Base-by-base conservation (phyloP, 2,888 invertebrate genomes). In the Lasioglossum vierecki region DNA sequence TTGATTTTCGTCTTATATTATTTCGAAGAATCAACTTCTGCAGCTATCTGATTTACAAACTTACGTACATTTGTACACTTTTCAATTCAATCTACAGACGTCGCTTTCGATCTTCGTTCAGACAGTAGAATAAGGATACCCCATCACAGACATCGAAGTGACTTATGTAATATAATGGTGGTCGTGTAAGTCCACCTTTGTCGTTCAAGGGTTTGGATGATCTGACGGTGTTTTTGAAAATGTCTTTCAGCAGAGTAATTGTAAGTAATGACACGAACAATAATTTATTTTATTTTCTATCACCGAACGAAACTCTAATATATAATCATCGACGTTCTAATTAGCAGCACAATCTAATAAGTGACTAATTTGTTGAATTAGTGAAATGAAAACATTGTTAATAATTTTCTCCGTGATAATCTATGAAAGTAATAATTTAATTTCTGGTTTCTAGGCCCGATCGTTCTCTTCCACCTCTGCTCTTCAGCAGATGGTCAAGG, bases 401-500 rank as follows among this genome's bases (percentile, higher is more conserved):
- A 22, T 15, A 9, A 35, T 2, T 11, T 53, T 30, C 35, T 11
- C 9, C 15, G 35, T 22, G 22, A 63, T 39, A 83, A 66, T 80
- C 3, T 57, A 26, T 26, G 39, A 49, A 46, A 68, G 41, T 86
- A 46, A 85, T 49, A 44, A 72, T 80, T 9, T 44, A 44, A 82
- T 88, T 75, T 77, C 77, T 82, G 85, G 87, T 73, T 95, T 94
- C 70, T 88, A 96, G 95, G 93, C 93, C 26, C 93, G 96, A 85
- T 92, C 93, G 11, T 94, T 96, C 82, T 95, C 95, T 73, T 94
- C 95, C 22, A 94, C 95, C 22, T 85, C 95, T 82, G 92, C 90
- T 41, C 85, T 91, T 57, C 93, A 94, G 87, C 95, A 95, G 88
- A 88, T 95, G 90, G 94, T 95, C n/a, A 95, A 95, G 95, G 96